Base-by-base conservation (phyloP, 2,888 invertebrate genomes). In the Sphaerophoria rueppellii region DNA sequence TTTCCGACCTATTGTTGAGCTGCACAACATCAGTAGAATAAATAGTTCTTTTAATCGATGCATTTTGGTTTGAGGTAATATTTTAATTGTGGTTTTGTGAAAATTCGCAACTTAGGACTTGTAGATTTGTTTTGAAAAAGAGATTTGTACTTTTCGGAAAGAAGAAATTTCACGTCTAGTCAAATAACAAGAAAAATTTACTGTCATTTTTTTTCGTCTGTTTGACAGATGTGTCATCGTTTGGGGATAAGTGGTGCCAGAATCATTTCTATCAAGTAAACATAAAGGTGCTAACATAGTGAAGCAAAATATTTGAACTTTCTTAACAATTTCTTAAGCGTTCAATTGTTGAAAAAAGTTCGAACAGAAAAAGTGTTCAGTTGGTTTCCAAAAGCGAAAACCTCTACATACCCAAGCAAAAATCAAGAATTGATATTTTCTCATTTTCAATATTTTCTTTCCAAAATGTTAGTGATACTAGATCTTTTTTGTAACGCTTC, bases 1-100 rank as follows among this genome's bases (percentile, higher is more conserved):
- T 89, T 93, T 94, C 86, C 94, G 90, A 48, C 89, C 89, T 14
- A 81, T 74, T 70, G 89, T 88, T 34, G 87, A 57, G 24, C 60
- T 73, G 63, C 85, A 79, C 50, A 88, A 52, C 32, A 87, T 69
- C 40, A 60, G 12, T 24, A 87, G 24, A 65, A 85, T 67, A 0
- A 65, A 7, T 48, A 70, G 11, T 54, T 58, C 58, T 32, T 52
- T 65, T 7, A 67, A 9, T 32, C 50, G 60, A 5, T 57, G 61
- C 83, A 83, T 83, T 0, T 6, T 48, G 4, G 16, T 43, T 24
- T 24, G 24, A 24, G 24, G 24, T 11, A 50, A 69, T 50, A 12
- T 55, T 4, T 24, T 50, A 24, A 24, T 14, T 80, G 6, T 11
- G 48, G 57, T 0, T 40, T 43, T 35, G 67, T 70, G 40, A 54